Conservation (phyloP, 2,888 invertebrate species). For the Theretra japonica region DNA sequence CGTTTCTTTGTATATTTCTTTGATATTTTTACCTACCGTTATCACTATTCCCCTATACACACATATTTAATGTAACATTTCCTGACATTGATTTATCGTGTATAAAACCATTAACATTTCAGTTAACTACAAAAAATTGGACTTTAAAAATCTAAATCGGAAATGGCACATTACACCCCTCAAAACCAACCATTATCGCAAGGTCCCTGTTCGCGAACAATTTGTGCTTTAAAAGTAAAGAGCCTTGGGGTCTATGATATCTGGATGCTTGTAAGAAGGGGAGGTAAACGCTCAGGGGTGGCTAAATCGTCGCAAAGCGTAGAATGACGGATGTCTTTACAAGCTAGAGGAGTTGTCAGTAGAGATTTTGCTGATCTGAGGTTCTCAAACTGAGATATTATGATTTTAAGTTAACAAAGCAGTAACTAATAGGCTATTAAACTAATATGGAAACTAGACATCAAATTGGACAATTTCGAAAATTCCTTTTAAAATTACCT, state of each 20-base stretch:
- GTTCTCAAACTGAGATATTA: slow-evolving; percentile 54
- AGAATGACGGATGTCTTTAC: slow-evolving; percentile 83
- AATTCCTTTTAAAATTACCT: too few species aligned
- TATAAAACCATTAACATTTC: slow-evolving; percentile 20
- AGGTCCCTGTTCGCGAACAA: slow-evolving; percentile 39
- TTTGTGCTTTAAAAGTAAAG: slow-evolving; percentile 1
- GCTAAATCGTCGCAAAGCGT: slow-evolving; percentile 65
- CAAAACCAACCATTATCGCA: slow-evolving; percentile 43
- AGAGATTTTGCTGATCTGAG: slow-evolving; percentile 49
- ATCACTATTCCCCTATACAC: not conserved
- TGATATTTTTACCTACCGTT: too few species aligned
- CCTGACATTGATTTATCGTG: slow-evolving; percentile 2
- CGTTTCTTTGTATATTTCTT: too few species aligned
- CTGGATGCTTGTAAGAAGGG: slow-evolving; percentile 59
- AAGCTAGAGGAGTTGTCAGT: slow-evolving; percentile 75
- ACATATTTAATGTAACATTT: not conserved
- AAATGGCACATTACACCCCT: slow-evolving; percentile 76
- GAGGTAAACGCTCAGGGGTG: slow-evolving; percentile 62
- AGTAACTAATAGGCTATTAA: too few species aligned
- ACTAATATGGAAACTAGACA: too few species aligned
- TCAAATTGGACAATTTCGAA: too few species aligned
- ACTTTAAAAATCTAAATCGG: slow-evolving; percentile 57
- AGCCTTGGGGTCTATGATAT: slow-evolving; percentile 42
- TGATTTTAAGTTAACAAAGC: not conserved
- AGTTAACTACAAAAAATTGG: slow-evolving; percentile 8